phyloP scores from a whole-genome alignment of 2,113 vertebrate genomes.

The Oryzias curvinotus region DNA sequence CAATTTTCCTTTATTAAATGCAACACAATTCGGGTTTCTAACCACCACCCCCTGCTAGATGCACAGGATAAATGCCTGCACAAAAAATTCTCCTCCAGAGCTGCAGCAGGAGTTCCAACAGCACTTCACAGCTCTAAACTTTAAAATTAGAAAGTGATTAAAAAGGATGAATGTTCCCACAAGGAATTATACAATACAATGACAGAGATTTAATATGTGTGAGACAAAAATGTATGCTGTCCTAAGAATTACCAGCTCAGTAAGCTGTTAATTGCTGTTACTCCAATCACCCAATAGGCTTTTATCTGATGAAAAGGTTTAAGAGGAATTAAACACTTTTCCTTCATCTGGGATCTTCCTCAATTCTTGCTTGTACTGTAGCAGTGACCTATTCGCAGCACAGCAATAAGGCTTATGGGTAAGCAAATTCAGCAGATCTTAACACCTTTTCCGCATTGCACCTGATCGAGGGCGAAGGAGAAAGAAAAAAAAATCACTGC shows the following conservation, averaged over 20 bases:
- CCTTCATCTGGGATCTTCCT: slow-evolving; percentile 24
- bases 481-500: slow-evolving; percentile 39
- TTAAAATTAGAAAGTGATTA: slow-evolving; percentile 19
- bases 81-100: neutral
- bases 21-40: neutral
- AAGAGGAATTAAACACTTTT: slow-evolving; percentile 26
- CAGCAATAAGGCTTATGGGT: slow-evolving; percentile 63
- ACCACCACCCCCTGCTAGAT: too few relatives aligned
- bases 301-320: slow-evolving; percentile 54
- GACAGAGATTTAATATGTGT: slow-evolving; percentile 29
- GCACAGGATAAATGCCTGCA: neutral
- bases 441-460: slow-evolving; percentile 73
- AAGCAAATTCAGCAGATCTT: slow-evolving; percentile 77
- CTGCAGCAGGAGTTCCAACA: neutral
- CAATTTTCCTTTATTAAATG: neutral
- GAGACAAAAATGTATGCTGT: slow-evolving; percentile 32
- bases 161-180: slow-evolving; percentile 17
- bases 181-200: slow-evolving; percentile 28
- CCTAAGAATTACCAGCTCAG: slow-evolving; percentile 30
- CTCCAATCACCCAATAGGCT: slow-evolving; percentile 37
- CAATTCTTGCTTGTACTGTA: slow-evolving; percentile 38
- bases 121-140: slow-evolving; percentile 14
- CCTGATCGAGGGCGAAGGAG: slow-evolving; percentile 55
- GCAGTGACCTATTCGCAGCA: slow-evolving; percentile 57
- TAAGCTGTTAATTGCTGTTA: slow-evolving; percentile 45